Evolutionary conservation across 2,888 invertebrate species (phyloP), one percentile per base, ranked within the genome.

Genomic region (Platypus cylindrus): DNA sequence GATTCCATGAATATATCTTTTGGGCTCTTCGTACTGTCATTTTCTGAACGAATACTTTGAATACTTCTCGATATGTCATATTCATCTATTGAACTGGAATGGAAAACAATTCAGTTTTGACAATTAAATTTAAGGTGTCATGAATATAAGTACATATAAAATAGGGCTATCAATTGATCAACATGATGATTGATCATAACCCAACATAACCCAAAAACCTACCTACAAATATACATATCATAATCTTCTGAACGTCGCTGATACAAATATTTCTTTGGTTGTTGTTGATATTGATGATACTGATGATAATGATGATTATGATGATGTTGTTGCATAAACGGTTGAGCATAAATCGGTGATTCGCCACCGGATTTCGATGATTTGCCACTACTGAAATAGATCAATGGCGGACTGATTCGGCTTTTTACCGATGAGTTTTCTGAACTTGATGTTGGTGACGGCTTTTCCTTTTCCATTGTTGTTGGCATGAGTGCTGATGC

Each of bases 381-480:
- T 52, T 65, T 55, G n/a, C n/a, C n/a, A 3, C 32, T 17, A 2
- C 34, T 23, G 14, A 64, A 65, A 46, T 66, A 69, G 36, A 47
- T 54, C 9, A 63, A 60, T 32, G 65, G 69, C 17, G 52, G 58
- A 36, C 64, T 60, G 9, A 64, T 62, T 20, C 71, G 58, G 44
- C 71, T 71, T 26, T 71, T 53, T 5, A 71, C 68, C 41, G 70
- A 70, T 5, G 72, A 72, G 44, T 69, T 70, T 47, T 71, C 73
- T 34, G 76, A 76, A 1, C 76, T 76, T 27, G 76, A 76, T 0
- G 77, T 76, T 0, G 76, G 75, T 1, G 76, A 76, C 0, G 73
- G 70, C 38, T 76, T 68, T 34, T 77, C 76, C 68, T 34, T 76
- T 74, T 30, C 47, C 30, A 16, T 47, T 43, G 13, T 41, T 30